Percentiles rank a stretch among this genome's conserved stretches.
Conservation (phyloP, 2,113 vertebrate genomes). For the Halichoerus grypus region DNA sequence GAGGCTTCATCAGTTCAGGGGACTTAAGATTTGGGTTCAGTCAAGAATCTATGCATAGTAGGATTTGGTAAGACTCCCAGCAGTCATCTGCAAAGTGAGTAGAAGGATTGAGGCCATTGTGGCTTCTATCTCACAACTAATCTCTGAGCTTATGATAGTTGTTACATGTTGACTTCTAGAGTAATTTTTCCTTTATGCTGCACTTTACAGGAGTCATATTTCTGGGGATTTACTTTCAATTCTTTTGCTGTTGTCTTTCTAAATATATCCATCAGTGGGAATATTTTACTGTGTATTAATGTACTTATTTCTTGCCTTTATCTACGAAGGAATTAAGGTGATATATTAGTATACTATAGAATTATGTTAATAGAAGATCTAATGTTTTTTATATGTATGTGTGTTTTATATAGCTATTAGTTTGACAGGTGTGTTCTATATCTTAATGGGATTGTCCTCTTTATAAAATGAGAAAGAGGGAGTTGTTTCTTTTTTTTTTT, state of each 20-base stretch:
- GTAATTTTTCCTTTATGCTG: neutral
- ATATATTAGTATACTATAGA: neutral
- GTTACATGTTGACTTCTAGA: neutral
- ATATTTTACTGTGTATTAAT: neutral
- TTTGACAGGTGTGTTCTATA: neutral
- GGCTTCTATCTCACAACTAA: neutral
- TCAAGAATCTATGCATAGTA: neutral
- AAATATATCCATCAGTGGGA: neutral
- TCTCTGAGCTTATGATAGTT: neutral
- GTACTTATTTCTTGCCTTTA: conserved; percentile 5
- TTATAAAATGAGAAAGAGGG: neutral
- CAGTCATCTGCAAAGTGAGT: neutral
- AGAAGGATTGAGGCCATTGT: neutral
- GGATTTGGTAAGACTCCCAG: neutral
- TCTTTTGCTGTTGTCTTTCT: conserved; percentile 40
- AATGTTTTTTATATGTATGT: neutral
- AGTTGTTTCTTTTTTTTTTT: neutral
- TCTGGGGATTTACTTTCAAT: neutral
- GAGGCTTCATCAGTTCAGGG: neutral
- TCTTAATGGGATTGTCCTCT: neutral
- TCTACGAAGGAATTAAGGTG: neutral
- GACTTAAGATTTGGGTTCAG: neutral
- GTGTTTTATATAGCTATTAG: neutral
- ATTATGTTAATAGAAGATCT: neutral
- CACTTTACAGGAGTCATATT: neutral